Evolutionary conservation across 2,797 vertebrate species (phyloP).

Genomic region (Odontamblyopus lacepedii): DNA sequence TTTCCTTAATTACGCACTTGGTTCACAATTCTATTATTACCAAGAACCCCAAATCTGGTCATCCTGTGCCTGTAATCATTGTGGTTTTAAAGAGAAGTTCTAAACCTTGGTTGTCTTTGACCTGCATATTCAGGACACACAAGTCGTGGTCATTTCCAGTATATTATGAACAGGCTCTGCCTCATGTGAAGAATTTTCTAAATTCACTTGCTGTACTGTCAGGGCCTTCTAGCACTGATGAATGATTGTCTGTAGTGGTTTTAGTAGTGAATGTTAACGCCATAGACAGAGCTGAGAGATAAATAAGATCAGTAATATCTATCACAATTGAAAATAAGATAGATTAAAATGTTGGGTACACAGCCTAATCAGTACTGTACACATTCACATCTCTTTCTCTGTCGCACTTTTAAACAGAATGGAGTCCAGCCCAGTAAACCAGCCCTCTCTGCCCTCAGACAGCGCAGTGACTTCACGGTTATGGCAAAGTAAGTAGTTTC

Average conservation of each 20-base stretch:
- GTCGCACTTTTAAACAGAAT: slow-evolving; percentile 75
- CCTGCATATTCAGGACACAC: neutral
- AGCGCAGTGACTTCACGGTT: slow-evolving; percentile 91
- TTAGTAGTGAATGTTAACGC: neutral
- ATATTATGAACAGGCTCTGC: too few relatives aligned
- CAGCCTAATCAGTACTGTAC: too few relatives aligned
- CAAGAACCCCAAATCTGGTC: too few relatives aligned
- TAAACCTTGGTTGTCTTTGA: neutral
- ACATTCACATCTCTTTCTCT: neutral
- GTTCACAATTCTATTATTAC: too few relatives aligned
- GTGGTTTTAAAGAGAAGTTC: neutral
- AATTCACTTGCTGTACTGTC: too few relatives aligned
- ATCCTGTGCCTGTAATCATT: neutral
- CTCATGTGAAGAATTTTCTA: too few relatives aligned
- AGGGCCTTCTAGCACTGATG: too few relatives aligned
- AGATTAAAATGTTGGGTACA: too few relatives aligned
- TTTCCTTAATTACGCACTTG: too few relatives aligned
- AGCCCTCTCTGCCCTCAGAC: slow-evolving; percentile 79
- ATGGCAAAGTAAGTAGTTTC: slow-evolving; percentile 90
- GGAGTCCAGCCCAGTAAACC: slow-evolving; percentile 85
- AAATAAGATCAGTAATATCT: neutral
- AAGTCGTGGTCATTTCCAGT: too few relatives aligned
- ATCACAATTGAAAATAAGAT: neutral
- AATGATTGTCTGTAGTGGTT: neutral
- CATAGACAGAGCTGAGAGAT: neutral